Evolutionary conservation across 2,888 invertebrate genomes (phyloP), one percentile per base, ranked within the genome.

Genomic region (Drosophila buzzatii): DNA sequence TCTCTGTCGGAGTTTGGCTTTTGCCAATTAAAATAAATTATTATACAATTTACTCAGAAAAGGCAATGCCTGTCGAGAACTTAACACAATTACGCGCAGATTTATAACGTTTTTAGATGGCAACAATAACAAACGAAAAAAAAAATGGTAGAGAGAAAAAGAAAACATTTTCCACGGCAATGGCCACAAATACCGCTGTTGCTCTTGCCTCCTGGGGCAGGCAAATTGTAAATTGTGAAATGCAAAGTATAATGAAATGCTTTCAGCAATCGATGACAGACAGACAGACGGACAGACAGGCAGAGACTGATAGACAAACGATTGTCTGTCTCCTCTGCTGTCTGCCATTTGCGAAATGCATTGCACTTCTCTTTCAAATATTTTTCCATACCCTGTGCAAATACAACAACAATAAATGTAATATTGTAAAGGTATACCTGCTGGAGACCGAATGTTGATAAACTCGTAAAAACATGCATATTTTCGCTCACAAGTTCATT

Each of bases 11-110:
- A 66, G 60, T 71, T 82, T 71, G 70, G 70, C 73, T 60, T 74
- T 79, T 73, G 73, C 89, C 86, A 90, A 90, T 87, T 86, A 89
- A 87, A 90, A 89, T 86, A 86, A 89, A 90, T 87, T 89, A 84
- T 89, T 82, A 79, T 84, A 86, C 82, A 89, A 89, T 89, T 90
- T 80, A 71, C 53, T 18, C 53, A 45, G 55, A 58, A 59, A 71
- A 66, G 60, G 33, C 57, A 72, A 42, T 44, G 66, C 53, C 67
- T 65, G 70, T 64, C 62, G 53, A 49, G 52, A 87, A 73, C 63
- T 72, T 86, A 78, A 76, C 74, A 85, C 76, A 85, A 82, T 76
- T 85, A 81, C 72, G 59, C 69, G 58, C 70, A 69, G 83, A 90
- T 87, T 89, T 78, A 76, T 82, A 80, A 73, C 73, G 64, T 69